Conservation (phyloP, 2,113 vertebrate genomes). For the Talpa occidentalis region DNA sequence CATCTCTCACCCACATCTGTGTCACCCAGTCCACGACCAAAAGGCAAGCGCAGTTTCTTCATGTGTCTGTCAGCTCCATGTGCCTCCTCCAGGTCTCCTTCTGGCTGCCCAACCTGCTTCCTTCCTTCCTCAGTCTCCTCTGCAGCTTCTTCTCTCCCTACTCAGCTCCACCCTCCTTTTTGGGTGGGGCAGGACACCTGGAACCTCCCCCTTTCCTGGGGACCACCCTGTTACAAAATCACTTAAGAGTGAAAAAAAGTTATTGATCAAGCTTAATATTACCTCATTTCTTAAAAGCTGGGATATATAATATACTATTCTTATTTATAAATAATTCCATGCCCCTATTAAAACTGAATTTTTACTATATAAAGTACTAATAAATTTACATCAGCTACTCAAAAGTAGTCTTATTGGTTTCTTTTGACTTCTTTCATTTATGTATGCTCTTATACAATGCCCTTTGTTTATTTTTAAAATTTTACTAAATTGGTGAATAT, state of each 20-base stretch:
- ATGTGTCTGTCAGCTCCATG: too few relatives aligned
- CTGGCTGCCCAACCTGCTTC: too few relatives aligned
- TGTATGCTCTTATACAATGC: background rate
- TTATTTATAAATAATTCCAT: background rate
- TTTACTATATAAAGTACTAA: background rate
- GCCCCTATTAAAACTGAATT: slow-evolving; percentile 36
- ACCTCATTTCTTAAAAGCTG: background rate
- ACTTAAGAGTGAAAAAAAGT: background rate
- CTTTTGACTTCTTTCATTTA: background rate
- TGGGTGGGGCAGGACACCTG: too few relatives aligned
- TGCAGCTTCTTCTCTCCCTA: too few relatives aligned
- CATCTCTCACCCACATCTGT: too few relatives aligned
- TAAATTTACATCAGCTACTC: background rate
- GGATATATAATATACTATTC: background rate
- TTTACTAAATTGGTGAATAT: background rate
- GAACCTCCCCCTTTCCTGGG: too few relatives aligned
- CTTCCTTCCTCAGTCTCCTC: too few relatives aligned
- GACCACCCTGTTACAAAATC: too few relatives aligned
- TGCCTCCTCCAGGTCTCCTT: too few relatives aligned
- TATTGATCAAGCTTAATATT: background rate
- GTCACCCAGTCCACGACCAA: too few relatives aligned
- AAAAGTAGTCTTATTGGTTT: background rate
- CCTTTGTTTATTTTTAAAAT: background rate
- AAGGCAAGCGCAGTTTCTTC: too few relatives aligned
- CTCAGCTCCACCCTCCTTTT: too few relatives aligned